phyloP scores from a whole-genome alignment of 2,888 invertebrate species.

The Himalopsyche anomala region DNA sequence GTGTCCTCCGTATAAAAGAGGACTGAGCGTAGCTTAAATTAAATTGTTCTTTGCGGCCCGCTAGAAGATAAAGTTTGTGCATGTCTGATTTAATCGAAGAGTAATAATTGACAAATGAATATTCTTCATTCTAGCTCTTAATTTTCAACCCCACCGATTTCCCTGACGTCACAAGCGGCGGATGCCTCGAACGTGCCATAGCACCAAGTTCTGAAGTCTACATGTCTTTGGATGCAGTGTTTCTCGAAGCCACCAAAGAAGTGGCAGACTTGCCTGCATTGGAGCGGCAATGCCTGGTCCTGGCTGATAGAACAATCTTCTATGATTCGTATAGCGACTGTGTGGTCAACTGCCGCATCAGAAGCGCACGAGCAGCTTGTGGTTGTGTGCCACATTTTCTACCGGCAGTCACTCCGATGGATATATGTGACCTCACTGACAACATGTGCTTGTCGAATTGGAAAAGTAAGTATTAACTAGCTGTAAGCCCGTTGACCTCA shows the following conservation, averaged over 20 bases:
- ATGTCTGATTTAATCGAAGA: too few relatives aligned
- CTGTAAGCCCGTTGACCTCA: too few relatives aligned
- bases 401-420: constrained; percentile 71
- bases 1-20: too few relatives aligned
- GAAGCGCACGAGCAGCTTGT: constrained; percentile 75
- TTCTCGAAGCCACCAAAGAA: constrained; percentile 70
- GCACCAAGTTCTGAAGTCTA: constrained; percentile 68
- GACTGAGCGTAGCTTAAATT: too few relatives aligned
- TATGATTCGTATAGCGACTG: constrained; percentile 78
- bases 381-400: constrained; percentile 79
- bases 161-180: constrained; percentile 78
- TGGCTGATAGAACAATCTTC: constrained; percentile 74
- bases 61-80: too few relatives aligned
- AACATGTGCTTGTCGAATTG: constrained; percentile 73
- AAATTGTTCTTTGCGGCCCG: too few relatives aligned
- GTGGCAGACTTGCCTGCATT: constrained; percentile 73
- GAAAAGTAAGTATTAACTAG: constrained; percentile 62
- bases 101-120: background rate
- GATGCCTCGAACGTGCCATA: constrained; percentile 70
- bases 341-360: constrained; percentile 77
- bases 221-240: constrained; percentile 58
- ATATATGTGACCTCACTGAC: constrained; percentile 76
- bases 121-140: constrained; percentile 72
- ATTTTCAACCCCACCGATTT: constrained; percentile 78
- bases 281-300: constrained; percentile 77